These are phyloP conservation scores for Andrena marginata DNA, from an alignment of 2,888 invertebrate genomes.

Conservation along the genomic window DNA sequence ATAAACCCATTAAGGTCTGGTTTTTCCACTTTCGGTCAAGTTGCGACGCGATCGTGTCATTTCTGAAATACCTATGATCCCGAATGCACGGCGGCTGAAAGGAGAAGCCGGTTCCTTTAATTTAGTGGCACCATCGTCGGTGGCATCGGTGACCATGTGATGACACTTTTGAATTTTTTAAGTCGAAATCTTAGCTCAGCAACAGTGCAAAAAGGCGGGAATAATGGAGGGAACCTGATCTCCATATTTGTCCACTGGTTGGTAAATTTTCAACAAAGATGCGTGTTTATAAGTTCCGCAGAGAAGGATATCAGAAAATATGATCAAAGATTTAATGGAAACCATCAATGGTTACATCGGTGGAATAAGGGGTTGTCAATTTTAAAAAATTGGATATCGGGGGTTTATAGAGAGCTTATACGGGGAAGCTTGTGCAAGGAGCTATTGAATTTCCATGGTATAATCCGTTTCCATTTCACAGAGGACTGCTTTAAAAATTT, in stretches of 20 bases:
- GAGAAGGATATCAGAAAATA: too few relatives aligned
- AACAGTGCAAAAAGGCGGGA: too few relatives aligned
- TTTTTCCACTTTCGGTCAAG: slow-evolving; percentile 58
- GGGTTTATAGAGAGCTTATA: slow-evolving; percentile 8
- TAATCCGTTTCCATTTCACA: not conserved
- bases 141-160: not conserved
- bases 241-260: too few relatives aligned
- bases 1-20: slow-evolving; percentile 33
- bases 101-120: not conserved
- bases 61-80: not conserved
- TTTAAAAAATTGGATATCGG: too few relatives aligned
- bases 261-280: too few relatives aligned
- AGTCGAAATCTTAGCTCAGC: too few relatives aligned
- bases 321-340: too few relatives aligned
- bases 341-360: too few relatives aligned
- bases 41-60: slow-evolving; percentile 34
- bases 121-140: not conserved
- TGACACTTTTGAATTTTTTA: too few relatives aligned
- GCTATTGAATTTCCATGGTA: not conserved
- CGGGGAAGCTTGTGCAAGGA: not conserved
- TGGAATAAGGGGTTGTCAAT: too few relatives aligned
- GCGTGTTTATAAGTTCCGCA: too few relatives aligned
- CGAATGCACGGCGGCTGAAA: not conserved
- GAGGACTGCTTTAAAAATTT: not conserved
- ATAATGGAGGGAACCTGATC: too few relatives aligned